Evolutionary conservation across 2,797 vertebrate species (phyloP).

Genomic region (Oryzias sinensis): DNA sequence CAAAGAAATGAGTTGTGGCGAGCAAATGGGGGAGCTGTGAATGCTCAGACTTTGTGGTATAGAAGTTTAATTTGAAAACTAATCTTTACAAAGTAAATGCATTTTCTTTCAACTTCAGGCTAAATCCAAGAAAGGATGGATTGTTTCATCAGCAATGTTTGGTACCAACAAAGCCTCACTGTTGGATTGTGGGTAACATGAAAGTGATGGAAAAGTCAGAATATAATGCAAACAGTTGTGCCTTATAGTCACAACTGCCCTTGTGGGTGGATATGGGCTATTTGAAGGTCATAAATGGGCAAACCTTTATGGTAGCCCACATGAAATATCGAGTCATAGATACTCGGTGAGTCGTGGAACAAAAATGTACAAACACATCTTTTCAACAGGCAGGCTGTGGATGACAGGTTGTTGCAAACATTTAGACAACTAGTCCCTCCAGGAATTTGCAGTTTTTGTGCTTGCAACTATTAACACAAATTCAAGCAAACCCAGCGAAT

Average conservation of each 20-base stretch:
- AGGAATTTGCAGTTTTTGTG: no score
- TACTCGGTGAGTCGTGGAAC: no score
- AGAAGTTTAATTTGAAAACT: slow-evolving; percentile 68
- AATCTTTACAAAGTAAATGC: slow-evolving; percentile 69
- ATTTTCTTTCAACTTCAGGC: slow-evolving; percentile 55
- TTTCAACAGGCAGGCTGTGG: no score
- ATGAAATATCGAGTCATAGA: no score
- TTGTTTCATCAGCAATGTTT: slow-evolving; percentile 46
- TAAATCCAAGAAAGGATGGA: slow-evolving; percentile 45
- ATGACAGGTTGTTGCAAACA: not conserved
- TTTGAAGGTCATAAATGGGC: no score
- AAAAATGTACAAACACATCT: no score
- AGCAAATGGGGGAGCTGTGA: slow-evolving; percentile 53
- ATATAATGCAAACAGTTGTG: slow-evolving; percentile 19
- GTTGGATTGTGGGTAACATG: slow-evolving; percentile 11
- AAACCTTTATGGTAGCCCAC: no score
- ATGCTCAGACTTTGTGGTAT: slow-evolving; percentile 54
- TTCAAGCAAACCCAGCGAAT: no score
- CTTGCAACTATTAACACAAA: no score
- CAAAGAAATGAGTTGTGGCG: slow-evolving; percentile 57
- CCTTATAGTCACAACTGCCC: no score
- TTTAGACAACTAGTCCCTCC: no score
- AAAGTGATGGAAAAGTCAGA: slow-evolving; percentile 20
- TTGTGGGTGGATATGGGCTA: no score
- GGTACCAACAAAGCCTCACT: slow-evolving; percentile 32